phyloP scores from a whole-genome alignment of 2,113 vertebrate genomes.

The Colossoma macropomum region DNA sequence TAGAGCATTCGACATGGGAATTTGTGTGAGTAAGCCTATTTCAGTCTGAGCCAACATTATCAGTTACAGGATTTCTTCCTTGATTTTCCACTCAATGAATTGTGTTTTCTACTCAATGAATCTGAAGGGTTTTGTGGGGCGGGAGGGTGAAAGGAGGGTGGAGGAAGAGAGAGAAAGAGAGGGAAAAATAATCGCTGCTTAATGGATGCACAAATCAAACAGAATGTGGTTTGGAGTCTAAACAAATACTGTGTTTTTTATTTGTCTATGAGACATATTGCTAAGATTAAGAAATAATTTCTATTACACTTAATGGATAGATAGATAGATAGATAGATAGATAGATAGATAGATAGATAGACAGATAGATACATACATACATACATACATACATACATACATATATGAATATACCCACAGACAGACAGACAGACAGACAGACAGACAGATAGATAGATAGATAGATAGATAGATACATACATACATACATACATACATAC shows the following conservation, averaged over 20 bases:
- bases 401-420: no score
- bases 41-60: slow-evolving; percentile 57
- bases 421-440: no score
- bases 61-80: slow-evolving; percentile 57
- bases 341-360: no score
- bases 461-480: neutral
- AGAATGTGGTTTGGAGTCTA: neutral
- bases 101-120: slow-evolving; percentile 66
- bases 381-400: no score
- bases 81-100: slow-evolving; percentile 67
- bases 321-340: no score
- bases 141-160: neutral
- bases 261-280: neutral
- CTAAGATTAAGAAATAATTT: no score
- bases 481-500: no score
- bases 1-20: slow-evolving; percentile 64
- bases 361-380: no score
- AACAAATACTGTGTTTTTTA: neutral
- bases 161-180: neutral
- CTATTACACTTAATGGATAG: no score
- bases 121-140: slow-evolving; percentile 33
- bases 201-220: slow-evolving; percentile 9
- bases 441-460: no score
- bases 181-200: neutral
- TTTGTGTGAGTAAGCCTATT: slow-evolving; percentile 65